Conservation (phyloP, 2,888 invertebrate species). For the Cenopis cana region DNA sequence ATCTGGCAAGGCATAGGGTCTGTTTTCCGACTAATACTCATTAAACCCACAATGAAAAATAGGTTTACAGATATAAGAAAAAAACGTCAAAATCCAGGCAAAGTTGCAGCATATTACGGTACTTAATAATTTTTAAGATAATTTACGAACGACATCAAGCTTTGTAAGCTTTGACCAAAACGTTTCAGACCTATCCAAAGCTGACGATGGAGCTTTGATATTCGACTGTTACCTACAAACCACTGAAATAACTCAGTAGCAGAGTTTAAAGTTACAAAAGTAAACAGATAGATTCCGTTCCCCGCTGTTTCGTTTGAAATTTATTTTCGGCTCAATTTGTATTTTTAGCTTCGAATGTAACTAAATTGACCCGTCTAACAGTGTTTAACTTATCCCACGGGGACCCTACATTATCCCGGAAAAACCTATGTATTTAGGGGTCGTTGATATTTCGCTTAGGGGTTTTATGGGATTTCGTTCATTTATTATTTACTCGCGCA, state of each 20-base stretch:
- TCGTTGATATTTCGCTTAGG: conserved; percentile 35
- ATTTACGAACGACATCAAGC: no score
- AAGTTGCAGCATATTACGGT: no score
- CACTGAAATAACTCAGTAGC: not conserved
- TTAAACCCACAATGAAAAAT: no score
- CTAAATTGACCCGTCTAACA: conserved; percentile 37
- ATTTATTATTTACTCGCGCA: conserved; percentile 20
- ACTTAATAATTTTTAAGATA: no score
- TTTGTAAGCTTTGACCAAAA: not conserved
- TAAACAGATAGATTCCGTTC: conserved; percentile 17
- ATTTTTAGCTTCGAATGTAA: conserved; percentile 39
- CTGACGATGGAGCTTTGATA: not conserved
- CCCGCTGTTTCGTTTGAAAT: conserved; percentile 17
- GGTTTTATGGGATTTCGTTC: conserved; percentile 30
- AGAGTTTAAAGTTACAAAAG: conserved; percentile 12
- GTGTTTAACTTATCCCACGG: conserved; percentile 35
- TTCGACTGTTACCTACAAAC: not conserved
- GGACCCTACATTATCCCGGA: conserved; percentile 39
- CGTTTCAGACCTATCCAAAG: not conserved
- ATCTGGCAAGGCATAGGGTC: no score
- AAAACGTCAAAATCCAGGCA: no score
- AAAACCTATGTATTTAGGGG: conserved; percentile 33
- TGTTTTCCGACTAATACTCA: no score
- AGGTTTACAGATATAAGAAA: no score
- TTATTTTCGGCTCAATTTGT: conserved; percentile 24